phyloP scores from a whole-genome alignment of 2,113 vertebrate species.

The Pseudonaja textilis region DNA sequence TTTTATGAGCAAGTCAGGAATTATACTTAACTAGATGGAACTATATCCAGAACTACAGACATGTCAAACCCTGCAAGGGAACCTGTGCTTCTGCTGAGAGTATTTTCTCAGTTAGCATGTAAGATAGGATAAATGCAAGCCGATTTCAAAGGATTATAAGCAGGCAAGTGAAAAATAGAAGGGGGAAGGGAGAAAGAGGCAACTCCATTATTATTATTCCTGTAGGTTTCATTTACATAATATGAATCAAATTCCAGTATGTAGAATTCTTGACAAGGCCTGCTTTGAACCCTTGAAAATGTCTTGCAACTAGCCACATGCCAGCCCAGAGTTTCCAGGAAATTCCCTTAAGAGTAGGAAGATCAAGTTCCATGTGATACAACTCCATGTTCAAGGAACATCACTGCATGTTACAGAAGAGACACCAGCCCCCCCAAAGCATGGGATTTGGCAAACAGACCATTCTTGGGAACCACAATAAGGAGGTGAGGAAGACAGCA shows the following conservation, averaged over 20 bases:
- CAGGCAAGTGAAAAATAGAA: not conserved
- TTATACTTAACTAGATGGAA: constrained; percentile 15
- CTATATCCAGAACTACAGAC: constrained; percentile 13
- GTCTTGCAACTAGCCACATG: not conserved
- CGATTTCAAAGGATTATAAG: constrained; percentile 2
- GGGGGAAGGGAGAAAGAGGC: not conserved
- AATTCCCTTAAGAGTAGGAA: not conserved
- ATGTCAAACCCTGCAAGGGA: constrained; percentile 29
- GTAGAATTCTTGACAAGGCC: not conserved
- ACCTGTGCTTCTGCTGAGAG: not conserved
- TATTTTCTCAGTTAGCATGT: not conserved
- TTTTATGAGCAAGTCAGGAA: constrained; percentile 26
- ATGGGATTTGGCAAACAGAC: not conserved
- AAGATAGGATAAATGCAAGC: not conserved
- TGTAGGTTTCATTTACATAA: not conserved
- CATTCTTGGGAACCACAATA: not conserved
- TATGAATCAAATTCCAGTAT: not conserved
- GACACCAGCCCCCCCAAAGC: not conserved
- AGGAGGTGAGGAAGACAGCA: not conserved
- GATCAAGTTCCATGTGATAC: not conserved
- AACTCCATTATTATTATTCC: not conserved
- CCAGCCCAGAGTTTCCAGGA: not conserved
- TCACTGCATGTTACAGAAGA: not conserved
- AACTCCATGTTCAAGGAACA: not conserved
- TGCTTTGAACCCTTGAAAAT: not conserved